Evolutionary conservation across 2,888 invertebrate species (phyloP).

Genomic region (Apamea crenata): DNA sequence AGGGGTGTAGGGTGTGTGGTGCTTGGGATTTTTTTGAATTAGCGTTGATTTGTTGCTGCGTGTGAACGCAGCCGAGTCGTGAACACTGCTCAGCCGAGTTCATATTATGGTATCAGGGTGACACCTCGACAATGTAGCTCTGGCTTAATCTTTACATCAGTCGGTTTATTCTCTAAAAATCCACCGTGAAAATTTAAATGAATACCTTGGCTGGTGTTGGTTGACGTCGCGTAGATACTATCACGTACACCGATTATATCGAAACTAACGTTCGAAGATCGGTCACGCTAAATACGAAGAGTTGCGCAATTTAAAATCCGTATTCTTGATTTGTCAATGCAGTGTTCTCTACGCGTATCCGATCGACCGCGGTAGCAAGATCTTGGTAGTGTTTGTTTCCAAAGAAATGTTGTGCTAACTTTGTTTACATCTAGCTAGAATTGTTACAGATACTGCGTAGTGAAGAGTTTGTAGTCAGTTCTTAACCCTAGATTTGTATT

Average conservation of each 20-base stretch:
- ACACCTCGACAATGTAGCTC: not conserved
- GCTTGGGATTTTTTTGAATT: constrained; percentile 15
- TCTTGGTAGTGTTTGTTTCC: constrained; percentile 7
- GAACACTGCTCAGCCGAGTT: not conserved
- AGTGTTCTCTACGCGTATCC: constrained; percentile 10
- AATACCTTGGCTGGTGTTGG: not conserved
- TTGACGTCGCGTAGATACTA: not conserved
- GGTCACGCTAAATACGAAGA: not conserved
- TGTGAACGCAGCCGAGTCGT: constrained; percentile 5
- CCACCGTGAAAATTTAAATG: no score
- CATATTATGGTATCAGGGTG: not conserved
- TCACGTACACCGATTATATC: not conserved
- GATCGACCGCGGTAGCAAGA: not conserved
- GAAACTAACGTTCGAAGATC: not conserved
- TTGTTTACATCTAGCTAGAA: constrained; percentile 3
- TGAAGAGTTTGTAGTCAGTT: not conserved
- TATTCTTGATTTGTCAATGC: not conserved
- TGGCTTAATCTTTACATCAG: not conserved
- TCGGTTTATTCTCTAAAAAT: no score
- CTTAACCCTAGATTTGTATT: not conserved
- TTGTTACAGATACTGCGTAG: not conserved
- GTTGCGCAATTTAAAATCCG: not conserved
- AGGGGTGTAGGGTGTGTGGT: constrained; percentile 31
- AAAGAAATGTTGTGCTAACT: constrained; percentile 11
- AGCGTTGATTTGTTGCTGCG: not conserved